phyloP scores from a whole-genome alignment of 1,140 invertebrate genomes.

The Battus philenor region DNA sequence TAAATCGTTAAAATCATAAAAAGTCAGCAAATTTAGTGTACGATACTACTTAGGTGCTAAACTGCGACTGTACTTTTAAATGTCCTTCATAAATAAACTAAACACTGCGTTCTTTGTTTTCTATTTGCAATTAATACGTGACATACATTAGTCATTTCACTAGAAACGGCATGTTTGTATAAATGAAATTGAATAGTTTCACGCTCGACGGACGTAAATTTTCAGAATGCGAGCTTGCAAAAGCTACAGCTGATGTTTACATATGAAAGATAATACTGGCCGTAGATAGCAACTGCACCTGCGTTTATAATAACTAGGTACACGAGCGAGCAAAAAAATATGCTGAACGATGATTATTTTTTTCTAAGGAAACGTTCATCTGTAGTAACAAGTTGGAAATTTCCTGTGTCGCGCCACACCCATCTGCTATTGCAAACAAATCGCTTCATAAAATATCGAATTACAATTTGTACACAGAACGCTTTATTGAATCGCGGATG shows the following conservation, averaged over 20 bases:
- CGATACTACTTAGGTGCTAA: too few relatives aligned
- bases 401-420: constrained; percentile 58
- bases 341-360: constrained; percentile 12
- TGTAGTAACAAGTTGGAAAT: constrained; percentile 55
- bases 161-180: too few relatives aligned
- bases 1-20: too few relatives aligned
- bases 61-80: too few relatives aligned
- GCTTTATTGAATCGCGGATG: constrained; percentile 45
- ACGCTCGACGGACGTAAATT: constrained; percentile 6
- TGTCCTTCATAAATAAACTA: too few relatives aligned
- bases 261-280: constrained; percentile 9
- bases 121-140: too few relatives aligned
- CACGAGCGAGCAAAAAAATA: constrained; percentile 33
- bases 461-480: constrained; percentile 42
- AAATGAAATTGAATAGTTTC: neutral
- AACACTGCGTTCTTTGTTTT: too few relatives aligned
- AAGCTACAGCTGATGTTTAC: constrained; percentile 1
- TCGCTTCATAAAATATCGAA: constrained; percentile 57
- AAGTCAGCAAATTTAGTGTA: too few relatives aligned
- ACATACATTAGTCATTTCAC: too few relatives aligned
- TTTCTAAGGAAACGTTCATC: constrained; percentile 31
- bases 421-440: constrained; percentile 59
- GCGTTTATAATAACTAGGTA: constrained; percentile 21
- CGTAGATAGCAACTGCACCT: constrained; percentile 19
- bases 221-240: constrained; percentile 19